phyloP scores from a whole-genome alignment of 2,888 invertebrate species.

The Torymus aiolomorphi region DNA sequence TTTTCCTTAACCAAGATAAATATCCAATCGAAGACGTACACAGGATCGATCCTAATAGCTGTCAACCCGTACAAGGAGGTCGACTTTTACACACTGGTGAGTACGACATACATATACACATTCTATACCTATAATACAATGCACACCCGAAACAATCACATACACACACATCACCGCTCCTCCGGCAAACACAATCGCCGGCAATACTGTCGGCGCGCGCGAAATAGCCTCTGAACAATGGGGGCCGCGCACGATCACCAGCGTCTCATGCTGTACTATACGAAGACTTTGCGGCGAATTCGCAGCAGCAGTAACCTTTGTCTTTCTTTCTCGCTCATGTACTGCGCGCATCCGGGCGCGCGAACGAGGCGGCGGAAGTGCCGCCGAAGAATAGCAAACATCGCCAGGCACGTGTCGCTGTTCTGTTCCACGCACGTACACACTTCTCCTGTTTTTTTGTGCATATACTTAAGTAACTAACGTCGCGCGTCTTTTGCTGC shows the following conservation, averaged over 20 bases:
- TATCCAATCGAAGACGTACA: conserved; percentile 85
- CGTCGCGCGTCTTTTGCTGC: too few species aligned
- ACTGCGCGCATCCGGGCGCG: conserved; percentile 62
- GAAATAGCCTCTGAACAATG: too few species aligned
- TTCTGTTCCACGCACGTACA: neutral
- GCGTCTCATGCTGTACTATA: too few species aligned
- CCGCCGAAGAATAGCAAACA: conserved; percentile 67
- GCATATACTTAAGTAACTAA: neutral
- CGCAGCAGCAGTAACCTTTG: neutral
- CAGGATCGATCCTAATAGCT: conserved; percentile 93
- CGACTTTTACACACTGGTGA: conserved; percentile 91
- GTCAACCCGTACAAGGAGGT: conserved; percentile 96
- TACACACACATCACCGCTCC: too few species aligned
- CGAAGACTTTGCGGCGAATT: neutral
- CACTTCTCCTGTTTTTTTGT: neutral
- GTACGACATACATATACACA: conserved; percentile 70
- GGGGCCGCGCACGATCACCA: too few species aligned
- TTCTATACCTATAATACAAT: neutral
- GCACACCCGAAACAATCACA: neutral
- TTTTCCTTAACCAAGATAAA: conserved; percentile 74
- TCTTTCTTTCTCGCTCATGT: neutral
- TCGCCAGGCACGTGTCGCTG: conserved; percentile 20
- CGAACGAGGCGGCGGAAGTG: conserved; percentile 64
- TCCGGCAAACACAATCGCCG: too few species aligned
- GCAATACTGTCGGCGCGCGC: too few species aligned